A percentile compares a stretch with the other conserved stretches of the same genome.
These are phyloP conservation scores for Harlomillsia oculata DNA, from an alignment of 1,140 invertebrate genomes.

Conservation along the genomic window DNA sequence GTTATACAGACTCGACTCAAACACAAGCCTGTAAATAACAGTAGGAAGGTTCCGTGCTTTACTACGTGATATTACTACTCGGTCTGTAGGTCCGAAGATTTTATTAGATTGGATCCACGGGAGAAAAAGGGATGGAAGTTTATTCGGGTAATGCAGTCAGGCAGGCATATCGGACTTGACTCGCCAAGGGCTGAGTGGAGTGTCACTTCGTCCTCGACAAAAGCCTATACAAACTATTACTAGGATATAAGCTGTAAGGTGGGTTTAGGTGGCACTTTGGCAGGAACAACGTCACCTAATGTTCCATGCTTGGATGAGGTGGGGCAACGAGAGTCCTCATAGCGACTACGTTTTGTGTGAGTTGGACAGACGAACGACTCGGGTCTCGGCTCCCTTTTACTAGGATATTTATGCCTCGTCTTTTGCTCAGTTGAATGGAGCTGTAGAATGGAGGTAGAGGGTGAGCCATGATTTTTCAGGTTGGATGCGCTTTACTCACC, in stretches of 20 bases:
- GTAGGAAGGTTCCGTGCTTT: neutral
- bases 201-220: no score
- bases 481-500: constrained; percentile 30
- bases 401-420: constrained; percentile 18
- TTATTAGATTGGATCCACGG: no score
- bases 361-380: constrained; percentile 4
- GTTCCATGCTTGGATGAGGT: constrained; percentile 30
- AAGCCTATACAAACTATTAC: no score
- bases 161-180: constrained; percentile 6
- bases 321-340: constrained; percentile 3
- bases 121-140: no score
- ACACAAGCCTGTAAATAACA: no score
- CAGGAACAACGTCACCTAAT: constrained; percentile 21
- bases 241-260: constrained; percentile 12
- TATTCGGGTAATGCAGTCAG: constrained; percentile 10
- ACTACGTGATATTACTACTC: neutral
- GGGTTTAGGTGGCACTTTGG: constrained; percentile 18
- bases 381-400: constrained; percentile 13
- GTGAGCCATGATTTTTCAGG: constrained; percentile 33
- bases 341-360: no score
- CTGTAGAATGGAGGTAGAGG: constrained; percentile 7
- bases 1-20: no score
- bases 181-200: constrained; percentile 5
- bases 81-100: neutral
- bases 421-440: constrained; percentile 19